Conservation (phyloP, 1,140 invertebrate species). For the Chrysoperla carnea region DNA sequence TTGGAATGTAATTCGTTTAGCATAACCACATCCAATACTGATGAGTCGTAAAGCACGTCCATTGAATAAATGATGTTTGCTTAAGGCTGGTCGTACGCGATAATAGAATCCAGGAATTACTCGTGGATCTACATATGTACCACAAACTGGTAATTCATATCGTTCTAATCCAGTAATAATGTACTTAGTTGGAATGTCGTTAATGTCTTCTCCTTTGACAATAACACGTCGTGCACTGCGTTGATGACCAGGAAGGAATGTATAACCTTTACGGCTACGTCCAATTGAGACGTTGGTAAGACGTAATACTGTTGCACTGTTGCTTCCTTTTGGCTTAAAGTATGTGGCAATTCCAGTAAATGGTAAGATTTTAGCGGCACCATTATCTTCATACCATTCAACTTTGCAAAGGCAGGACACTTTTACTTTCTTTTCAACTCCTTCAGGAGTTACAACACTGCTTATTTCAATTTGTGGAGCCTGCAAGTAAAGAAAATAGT, state of each 20-base stretch:
- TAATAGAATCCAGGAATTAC: constrained; percentile 58
- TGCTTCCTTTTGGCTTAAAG: constrained; percentile 24
- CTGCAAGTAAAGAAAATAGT: constrained; percentile 17
- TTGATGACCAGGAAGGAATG: constrained; percentile 39
- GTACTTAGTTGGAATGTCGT: constrained; percentile 48
- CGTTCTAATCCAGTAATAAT: constrained; percentile 43
- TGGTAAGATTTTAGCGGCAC: constrained; percentile 32
- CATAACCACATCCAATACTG: constrained; percentile 58
- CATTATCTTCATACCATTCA: constrained; percentile 42
- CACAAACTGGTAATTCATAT: constrained; percentile 56
- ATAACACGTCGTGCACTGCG: constrained; percentile 35
- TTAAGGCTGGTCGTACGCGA: constrained; percentile 41
- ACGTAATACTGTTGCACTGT: constrained; percentile 27
- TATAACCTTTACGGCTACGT: constrained; percentile 34
- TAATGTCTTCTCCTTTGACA: constrained; percentile 35
- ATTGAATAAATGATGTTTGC: constrained; percentile 39
- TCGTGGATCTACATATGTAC: constrained; percentile 53
- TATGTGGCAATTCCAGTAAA: constrained; percentile 36
- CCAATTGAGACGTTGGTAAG: constrained; percentile 38
- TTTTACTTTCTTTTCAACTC: constrained; percentile 41
- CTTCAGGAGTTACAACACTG: constrained; percentile 18
- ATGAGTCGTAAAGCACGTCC: constrained; percentile 40
- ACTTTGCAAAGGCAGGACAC: constrained; percentile 43
- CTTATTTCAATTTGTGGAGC: constrained; percentile 27
- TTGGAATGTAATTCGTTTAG: constrained; percentile 54